phyloP scores from a whole-genome alignment of 2,113 vertebrate species.

The Camelus bactrianus region DNA sequence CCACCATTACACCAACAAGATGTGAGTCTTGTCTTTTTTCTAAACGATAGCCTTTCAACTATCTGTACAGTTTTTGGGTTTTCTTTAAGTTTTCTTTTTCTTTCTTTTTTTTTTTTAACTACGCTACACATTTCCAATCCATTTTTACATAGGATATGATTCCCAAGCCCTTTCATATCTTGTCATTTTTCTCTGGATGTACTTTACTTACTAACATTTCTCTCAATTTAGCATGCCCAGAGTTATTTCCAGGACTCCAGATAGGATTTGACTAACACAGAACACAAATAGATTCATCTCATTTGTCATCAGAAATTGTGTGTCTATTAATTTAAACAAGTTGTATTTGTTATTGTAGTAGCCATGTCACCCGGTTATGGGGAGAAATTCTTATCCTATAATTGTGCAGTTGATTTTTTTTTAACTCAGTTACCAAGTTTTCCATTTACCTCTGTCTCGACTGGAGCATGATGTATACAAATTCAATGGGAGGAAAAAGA shows the following conservation, averaged over 20 bases:
- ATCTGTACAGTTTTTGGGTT: not conserved
- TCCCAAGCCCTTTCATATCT: not conserved
- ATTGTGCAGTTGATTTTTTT: not conserved
- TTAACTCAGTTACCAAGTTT: not conserved
- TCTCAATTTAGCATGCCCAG: not conserved
- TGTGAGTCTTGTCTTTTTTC: not conserved
- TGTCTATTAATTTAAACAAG: not conserved
- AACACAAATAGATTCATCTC: not conserved
- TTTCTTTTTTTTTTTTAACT: too few species aligned
- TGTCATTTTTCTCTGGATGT: not conserved
- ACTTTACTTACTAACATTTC: not conserved
- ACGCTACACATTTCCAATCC: not conserved
- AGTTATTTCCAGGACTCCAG: not conserved
- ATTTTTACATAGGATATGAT: not conserved
- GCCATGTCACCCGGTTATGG: not conserved
- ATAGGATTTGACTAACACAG: not conserved
- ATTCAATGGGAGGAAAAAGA: not conserved
- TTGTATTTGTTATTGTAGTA: not conserved
- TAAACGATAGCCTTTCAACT: not conserved
- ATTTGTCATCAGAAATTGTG: not conserved
- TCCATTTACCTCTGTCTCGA: conserved; percentile 17
- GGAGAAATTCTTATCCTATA: not conserved
- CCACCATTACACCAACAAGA: rapidly evolving
- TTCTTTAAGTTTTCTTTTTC: not conserved
- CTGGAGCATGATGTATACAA: not conserved